Conservation (phyloP, 2,797 vertebrate species). For the Esox masquinongy region DNA sequence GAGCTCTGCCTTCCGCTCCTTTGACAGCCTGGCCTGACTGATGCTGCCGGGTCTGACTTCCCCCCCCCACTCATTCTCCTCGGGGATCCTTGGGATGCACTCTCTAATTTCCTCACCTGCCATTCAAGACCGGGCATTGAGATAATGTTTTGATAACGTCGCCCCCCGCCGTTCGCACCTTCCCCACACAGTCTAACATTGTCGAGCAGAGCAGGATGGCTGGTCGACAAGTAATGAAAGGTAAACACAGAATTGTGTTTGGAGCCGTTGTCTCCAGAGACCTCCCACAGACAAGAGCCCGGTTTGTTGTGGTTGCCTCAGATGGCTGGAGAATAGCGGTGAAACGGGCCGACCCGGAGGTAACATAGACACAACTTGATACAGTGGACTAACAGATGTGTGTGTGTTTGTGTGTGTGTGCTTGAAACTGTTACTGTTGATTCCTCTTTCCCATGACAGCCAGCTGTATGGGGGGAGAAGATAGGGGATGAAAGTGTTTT, state of each 20-base stretch:
- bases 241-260: constrained; percentile 43
- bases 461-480: constrained; percentile 3
- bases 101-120: constrained; percentile 30
- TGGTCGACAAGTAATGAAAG: constrained; percentile 51
- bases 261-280: constrained; percentile 19
- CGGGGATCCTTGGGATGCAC: constrained; percentile 22
- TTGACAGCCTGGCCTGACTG: not conserved
- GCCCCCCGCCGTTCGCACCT: constrained; percentile 13
- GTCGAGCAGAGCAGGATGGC: constrained; percentile 33
- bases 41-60: not conserved
- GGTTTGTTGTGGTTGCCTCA: too few species aligned
- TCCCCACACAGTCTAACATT: constrained; percentile 33
- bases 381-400: constrained; percentile 23
- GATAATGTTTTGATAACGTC: constrained; percentile 43
- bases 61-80: constrained; percentile 7
- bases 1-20: not conserved
- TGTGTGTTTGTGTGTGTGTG: not conserved
- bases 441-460: not conserved
- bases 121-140: constrained; percentile 28
- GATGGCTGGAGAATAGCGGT: too few species aligned
- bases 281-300: not conserved
- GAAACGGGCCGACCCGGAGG: not conserved
- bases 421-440: not conserved
- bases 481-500: not conserved
- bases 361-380: not conserved